Percentiles rank a stretch among this genome's conserved stretches.
Conservation (phyloP, 2,888 invertebrate species). For the Nomada goodeniana region DNA sequence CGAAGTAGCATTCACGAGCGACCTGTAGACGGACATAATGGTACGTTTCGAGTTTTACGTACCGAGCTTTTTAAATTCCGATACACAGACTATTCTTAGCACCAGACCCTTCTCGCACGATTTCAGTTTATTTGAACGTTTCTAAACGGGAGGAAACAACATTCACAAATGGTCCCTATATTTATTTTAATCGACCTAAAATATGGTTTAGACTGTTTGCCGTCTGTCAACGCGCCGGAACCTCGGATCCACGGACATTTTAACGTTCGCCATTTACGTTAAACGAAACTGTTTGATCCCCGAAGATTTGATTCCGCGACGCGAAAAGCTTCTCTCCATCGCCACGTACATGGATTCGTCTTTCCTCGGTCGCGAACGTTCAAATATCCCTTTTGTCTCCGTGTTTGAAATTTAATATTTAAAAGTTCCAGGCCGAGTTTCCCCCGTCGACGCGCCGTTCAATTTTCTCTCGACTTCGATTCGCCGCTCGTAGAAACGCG, state of each 20-base stretch:
- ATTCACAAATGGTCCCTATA: slow-evolving; percentile 46
- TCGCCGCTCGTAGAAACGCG: background rate
- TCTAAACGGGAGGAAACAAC: slow-evolving; percentile 42
- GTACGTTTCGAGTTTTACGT: slow-evolving; percentile 12
- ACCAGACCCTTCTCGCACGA: background rate
- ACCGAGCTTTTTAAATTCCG: slow-evolving; percentile 46
- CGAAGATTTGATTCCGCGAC: slow-evolving; percentile 4
- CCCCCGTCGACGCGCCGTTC: background rate
- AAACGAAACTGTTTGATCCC: slow-evolving; percentile 9
- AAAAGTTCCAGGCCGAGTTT: background rate
- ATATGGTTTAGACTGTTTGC: slow-evolving; percentile 37
- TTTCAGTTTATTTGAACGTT: slow-evolving; percentile 57
- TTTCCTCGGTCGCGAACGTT: too few species aligned
- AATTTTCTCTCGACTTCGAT: slow-evolving; percentile 6
- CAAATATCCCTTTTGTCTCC: background rate
- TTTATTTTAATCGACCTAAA: slow-evolving; percentile 57
- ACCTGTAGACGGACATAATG: slow-evolving; percentile 27
- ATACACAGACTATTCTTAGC: slow-evolving; percentile 50
- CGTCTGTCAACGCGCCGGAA: slow-evolving; percentile 24
- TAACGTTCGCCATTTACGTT: background rate
- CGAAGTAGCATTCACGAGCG: background rate
- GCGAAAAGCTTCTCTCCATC: background rate
- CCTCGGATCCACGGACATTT: slow-evolving; percentile 7
- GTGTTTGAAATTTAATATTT: background rate
- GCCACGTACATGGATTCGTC: too few species aligned